A percentile compares a stretch with the other conserved stretches of the same genome.
Conservation (phyloP, 1,140 invertebrate genomes). For the Periplaneta americana region DNA sequence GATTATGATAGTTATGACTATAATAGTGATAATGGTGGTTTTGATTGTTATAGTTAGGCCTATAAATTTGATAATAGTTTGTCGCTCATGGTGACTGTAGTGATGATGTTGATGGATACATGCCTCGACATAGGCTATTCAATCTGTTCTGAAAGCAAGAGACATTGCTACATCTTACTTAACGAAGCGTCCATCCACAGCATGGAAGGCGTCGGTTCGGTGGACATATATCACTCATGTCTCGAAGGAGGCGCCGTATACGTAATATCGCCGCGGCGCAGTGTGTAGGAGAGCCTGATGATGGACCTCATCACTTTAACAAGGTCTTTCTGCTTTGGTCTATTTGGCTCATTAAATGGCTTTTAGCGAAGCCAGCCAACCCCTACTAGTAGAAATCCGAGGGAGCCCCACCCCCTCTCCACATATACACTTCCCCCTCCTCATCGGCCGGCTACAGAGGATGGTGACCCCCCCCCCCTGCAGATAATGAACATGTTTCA, state of each 20-base stretch:
- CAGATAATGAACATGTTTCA: neutral
- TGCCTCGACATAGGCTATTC: too few relatives aligned
- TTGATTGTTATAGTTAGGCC: too few relatives aligned
- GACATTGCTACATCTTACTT: too few relatives aligned
- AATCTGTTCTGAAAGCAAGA: too few relatives aligned
- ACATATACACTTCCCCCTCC: neutral
- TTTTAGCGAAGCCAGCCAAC: neutral
- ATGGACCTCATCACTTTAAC: constrained; percentile 10
- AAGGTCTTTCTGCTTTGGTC: constrained; percentile 6
- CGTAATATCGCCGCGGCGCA: neutral
- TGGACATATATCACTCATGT: neutral
- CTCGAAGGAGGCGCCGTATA: neutral
- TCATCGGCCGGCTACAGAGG: neutral
- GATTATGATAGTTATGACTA: too few relatives aligned
- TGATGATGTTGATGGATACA: too few relatives aligned
- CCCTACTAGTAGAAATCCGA: neutral
- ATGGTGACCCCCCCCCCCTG: neutral
- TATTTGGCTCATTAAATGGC: constrained; percentile 12
- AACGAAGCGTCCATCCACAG: too few relatives aligned
- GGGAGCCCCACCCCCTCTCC: neutral
- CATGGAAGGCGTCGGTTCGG: too few relatives aligned
- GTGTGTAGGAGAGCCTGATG: neutral
- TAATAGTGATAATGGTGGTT: too few relatives aligned
- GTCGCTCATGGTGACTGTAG: too few relatives aligned
- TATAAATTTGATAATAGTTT: too few relatives aligned